Base-by-base conservation (phyloP, 2,888 invertebrate species). In the Phytoseiulus persimilis region DNA sequence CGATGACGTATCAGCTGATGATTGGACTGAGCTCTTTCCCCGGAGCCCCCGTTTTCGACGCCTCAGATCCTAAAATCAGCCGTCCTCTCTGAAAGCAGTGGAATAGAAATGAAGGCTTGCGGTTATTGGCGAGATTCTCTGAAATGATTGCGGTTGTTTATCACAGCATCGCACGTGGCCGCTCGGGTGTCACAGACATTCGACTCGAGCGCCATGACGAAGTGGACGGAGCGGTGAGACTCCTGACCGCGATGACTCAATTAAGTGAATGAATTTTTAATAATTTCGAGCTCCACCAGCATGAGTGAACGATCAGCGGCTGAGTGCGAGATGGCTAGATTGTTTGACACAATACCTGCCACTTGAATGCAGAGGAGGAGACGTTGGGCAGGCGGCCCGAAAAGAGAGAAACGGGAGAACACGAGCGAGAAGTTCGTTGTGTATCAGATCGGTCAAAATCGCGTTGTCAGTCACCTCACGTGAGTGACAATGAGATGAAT, bases 391-490 rank as follows among this genome's bases (percentile, higher is more conserved):
- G 65, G 18, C 23, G 18, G 18, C 23, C 65, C 14, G 65, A 65
- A 65, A 18, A 65, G 28, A 65, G 28, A 3, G 28, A 65, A 2
- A 65, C n/a, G 65, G 18, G 65, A 65, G 65, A 65, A 65, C 65
- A 65, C 14, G 18, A 65, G 65, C 65, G 65, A 65, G 65, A 65
- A 65, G 65, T 65, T 65, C 65, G 65, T 65, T 65, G 65, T 65
- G 65, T 65, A 65, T 65, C 65, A 65, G 65, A 65, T 65, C 65
- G 28, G 65, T 65, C 65, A 65, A 65, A 65, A 65, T 23, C 65
- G 65, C 65, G 65, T 65, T 65, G 65, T 65, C 65, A 65, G 65
- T 65, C 65, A 65, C 65, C 65, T 65, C 65, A 65, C 65, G 65
- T 65, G 65, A 65, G 65, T 65, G 65, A 65, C 65, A 65, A 65